Conservation (phyloP, 2,888 invertebrate genomes). For the Phrixothrix hirtus region DNA sequence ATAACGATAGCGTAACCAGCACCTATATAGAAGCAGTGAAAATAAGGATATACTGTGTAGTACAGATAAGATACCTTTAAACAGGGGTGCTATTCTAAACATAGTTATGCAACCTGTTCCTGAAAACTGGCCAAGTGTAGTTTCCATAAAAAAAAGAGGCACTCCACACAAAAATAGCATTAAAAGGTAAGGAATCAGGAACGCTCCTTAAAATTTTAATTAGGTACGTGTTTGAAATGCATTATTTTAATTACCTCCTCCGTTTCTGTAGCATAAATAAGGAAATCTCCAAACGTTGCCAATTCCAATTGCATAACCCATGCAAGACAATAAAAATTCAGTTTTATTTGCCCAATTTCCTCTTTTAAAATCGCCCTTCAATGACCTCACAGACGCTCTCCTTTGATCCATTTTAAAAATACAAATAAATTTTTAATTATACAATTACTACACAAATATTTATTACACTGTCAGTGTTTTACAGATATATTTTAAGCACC, state of each 20-base stretch:
- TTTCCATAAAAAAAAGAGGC: conserved; percentile 86
- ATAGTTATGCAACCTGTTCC: conserved; percentile 80
- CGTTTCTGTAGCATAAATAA: conserved; percentile 82
- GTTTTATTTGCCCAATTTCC: conserved; percentile 76
- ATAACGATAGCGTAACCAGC: conserved; percentile 83
- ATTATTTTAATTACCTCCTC: conserved; percentile 81
- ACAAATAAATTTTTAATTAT: no score
- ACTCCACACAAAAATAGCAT: conserved; percentile 82
- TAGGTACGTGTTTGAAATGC: no score
- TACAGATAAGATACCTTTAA: conserved; percentile 84
- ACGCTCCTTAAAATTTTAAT: conserved; percentile 68
- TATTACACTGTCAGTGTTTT: no score
- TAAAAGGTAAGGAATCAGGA: conserved; percentile 82
- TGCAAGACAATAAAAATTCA: conserved; percentile 79
- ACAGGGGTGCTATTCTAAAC: conserved; percentile 78
- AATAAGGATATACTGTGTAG: no score
- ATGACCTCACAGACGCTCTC: conserved; percentile 16
- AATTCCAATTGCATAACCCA: conserved; percentile 84
- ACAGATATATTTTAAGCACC: no score
- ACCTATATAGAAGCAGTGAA: no score
- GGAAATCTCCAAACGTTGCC: conserved; percentile 89
- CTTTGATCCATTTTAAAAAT: conserved; percentile 18
- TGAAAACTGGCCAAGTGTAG: conserved; percentile 82
- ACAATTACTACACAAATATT: no score
- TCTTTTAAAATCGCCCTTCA: conserved; percentile 46